These are phyloP conservation scores for Lepilemur ruficaudatus DNA, from an alignment of 2,797 vertebrate species.

Conservation along the genomic window DNA sequence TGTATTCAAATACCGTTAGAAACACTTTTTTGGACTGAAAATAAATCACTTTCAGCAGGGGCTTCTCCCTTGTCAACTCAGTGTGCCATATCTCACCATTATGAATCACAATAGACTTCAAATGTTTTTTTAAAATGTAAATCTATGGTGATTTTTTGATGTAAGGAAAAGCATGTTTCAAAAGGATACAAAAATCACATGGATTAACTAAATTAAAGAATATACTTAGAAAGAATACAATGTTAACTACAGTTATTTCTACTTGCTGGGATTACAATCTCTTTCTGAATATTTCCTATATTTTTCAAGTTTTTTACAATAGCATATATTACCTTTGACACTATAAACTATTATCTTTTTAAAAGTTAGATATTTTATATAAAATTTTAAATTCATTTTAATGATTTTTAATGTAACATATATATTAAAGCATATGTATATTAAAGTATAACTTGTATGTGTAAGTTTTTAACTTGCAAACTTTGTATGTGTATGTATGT, in stretches of 20 bases:
- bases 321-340: background rate
- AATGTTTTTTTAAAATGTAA: background rate
- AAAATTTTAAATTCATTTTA: background rate
- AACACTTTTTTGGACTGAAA: background rate
- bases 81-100: background rate
- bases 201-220: background rate
- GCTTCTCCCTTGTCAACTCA: background rate
- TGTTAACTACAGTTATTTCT: background rate
- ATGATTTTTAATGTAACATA: background rate
- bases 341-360: background rate
- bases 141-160: background rate
- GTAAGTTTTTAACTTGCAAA: background rate
- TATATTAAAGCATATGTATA: background rate
- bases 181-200: background rate
- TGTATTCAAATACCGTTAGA: background rate
- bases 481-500: background rate
- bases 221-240: background rate
- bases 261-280: background rate
- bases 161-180: background rate
- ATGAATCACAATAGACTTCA: background rate
- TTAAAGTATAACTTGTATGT: background rate
- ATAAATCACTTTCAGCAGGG: background rate
- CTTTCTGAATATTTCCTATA: background rate
- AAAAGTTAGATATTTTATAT: constrained; percentile 3
- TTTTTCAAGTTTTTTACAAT: constrained; percentile 9